Percentiles rank a stretch among this genome's conserved stretches.
These are phyloP conservation scores for Sisor rabdophorus DNA, from an alignment of 2,113 vertebrate genomes.

Conservation along the genomic window DNA sequence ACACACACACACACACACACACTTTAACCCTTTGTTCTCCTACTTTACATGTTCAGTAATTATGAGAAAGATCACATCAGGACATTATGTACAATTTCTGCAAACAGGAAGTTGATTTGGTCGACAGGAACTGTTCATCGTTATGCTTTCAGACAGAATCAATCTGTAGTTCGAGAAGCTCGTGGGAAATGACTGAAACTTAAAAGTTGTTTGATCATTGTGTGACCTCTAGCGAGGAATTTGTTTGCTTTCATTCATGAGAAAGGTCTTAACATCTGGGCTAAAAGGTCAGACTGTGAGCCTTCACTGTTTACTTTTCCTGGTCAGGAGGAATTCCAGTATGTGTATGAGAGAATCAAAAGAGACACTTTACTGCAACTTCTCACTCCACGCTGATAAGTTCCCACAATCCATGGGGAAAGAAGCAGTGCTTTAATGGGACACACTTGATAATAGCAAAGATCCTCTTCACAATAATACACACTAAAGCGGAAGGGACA, in stretches of 20 bases:
- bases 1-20: not conserved
- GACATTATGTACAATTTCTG: not conserved
- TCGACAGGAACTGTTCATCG: not conserved
- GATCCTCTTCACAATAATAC: constrained; percentile 37
- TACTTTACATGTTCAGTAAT: not conserved
- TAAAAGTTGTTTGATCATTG: no score
- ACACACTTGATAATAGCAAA: constrained; percentile 43
- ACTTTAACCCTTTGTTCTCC: not conserved
- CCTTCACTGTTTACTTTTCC: not conserved
- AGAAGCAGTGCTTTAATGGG: constrained; percentile 37
- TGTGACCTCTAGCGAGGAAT: no score
- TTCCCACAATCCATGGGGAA: constrained; percentile 25
- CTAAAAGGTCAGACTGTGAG: not conserved
- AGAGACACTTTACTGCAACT: constrained; percentile 67
- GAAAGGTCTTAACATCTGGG: not conserved
- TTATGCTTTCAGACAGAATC: not conserved
- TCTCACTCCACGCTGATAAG: constrained; percentile 59
- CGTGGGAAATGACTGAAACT: not conserved
- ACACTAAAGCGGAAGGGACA: not conserved
- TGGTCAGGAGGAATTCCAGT: not conserved
- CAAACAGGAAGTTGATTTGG: not conserved
- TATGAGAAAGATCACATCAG: not conserved
- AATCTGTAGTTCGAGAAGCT: not conserved
- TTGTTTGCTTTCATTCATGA: not conserved
- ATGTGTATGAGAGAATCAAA: not conserved